A percentile compares a stretch with the other conserved stretches of the same genome.
Conservation (phyloP, 2,113 vertebrate species). For the Poicephalus gulielmi region DNA sequence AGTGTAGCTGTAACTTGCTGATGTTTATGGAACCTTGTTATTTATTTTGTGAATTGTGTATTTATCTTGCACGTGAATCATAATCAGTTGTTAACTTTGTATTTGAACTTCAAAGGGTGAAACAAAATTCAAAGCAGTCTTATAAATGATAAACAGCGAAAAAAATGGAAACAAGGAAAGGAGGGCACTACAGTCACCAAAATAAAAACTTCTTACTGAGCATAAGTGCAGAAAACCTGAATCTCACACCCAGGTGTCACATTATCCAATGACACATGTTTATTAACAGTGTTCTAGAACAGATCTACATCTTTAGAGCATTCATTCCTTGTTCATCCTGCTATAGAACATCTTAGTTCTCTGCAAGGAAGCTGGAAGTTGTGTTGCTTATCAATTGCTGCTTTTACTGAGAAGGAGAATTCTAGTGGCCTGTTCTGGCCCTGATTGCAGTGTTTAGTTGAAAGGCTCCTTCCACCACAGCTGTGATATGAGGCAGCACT, state of each 20-base stretch:
- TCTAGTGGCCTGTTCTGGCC: background rate
- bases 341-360: background rate
- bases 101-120: background rate
- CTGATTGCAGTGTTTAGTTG: background rate
- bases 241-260: background rate
- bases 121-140: background rate
- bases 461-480: background rate
- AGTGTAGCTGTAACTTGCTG: background rate
- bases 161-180: background rate
- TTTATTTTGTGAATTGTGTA: background rate
- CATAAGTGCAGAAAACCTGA: background rate
- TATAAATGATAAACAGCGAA: background rate
- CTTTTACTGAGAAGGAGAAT: background rate
- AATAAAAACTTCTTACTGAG: background rate
- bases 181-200: background rate
- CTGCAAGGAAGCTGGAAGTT: background rate
- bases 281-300: background rate
- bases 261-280: background rate
- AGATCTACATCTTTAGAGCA: background rate
- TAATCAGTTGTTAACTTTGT: background rate
- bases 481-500: background rate
- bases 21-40: background rate
- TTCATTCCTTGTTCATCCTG: rapidly evolving
- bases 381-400: background rate
- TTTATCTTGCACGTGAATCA: background rate